These are phyloP conservation scores for Caenorhabditis sp. DNA, from an alignment of 2,888 invertebrate species.

Conservation along the genomic window DNA sequence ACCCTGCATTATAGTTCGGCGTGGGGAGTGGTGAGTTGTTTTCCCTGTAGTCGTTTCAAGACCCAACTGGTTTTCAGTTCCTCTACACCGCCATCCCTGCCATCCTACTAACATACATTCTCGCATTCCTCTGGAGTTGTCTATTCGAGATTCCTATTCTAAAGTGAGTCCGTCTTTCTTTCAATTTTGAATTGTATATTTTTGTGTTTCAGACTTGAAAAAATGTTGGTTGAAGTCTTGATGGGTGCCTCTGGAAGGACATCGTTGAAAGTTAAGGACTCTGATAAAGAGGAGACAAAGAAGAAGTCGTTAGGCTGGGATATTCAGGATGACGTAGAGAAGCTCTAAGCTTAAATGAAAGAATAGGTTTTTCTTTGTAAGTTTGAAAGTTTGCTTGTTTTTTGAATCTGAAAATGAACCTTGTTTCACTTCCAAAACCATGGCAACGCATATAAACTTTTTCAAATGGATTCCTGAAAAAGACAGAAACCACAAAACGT, in stretches of 20 bases:
- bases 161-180: slow-evolving; percentile 21
- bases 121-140: slow-evolving; percentile 63
- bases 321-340: too few species aligned
- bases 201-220: slow-evolving; percentile 27
- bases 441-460: too few species aligned
- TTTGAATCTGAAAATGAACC: too few species aligned
- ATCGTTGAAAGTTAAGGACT: background rate
- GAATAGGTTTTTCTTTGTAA: too few species aligned
- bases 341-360: too few species aligned
- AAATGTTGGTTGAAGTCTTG: slow-evolving; percentile 31
- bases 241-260: slow-evolving; percentile 4
- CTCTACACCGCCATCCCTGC: slow-evolving; percentile 35
- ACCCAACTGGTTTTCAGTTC: slow-evolving; percentile 18
- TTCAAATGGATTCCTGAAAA: too few species aligned
- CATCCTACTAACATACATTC: slow-evolving; percentile 42
- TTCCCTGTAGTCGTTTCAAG: background rate
- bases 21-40: slow-evolving; percentile 53
- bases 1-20: slow-evolving; percentile 48
- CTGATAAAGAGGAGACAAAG: too few species aligned
- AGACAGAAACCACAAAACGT: too few species aligned
- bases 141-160: slow-evolving; percentile 57
- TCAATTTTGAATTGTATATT: background rate
- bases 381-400: too few species aligned
- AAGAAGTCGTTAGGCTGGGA: too few species aligned
- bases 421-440: too few species aligned